A percentile compares a stretch with the other conserved stretches of the same genome.
Evolutionary conservation across 2,113 vertebrate genomes (phyloP).

Genomic region (Sitta europaea): DNA sequence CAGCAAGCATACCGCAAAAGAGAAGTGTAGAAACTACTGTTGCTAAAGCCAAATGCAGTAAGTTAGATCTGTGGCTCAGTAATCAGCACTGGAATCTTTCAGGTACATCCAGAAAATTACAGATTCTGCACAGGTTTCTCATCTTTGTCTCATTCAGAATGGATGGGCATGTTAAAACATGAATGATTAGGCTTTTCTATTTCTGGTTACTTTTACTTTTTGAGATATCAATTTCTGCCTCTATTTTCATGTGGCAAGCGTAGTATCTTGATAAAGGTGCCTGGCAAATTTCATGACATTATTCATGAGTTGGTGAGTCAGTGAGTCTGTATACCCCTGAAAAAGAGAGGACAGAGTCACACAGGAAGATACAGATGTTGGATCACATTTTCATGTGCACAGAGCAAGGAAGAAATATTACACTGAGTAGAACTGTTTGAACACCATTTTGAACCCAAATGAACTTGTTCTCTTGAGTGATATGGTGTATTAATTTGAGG

Average conservation of each 20-base stretch:
- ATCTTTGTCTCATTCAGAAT: neutral
- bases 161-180: neutral
- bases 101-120: neutral
- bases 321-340: neutral
- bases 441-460: neutral
- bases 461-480: neutral
- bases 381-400: neutral
- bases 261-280: neutral
- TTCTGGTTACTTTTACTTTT: neutral
- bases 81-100: neutral
- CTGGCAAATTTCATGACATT: neutral
- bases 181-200: neutral
- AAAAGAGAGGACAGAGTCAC: neutral
- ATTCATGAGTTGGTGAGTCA: neutral
- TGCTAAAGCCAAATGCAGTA: neutral
- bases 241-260: neutral
- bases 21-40: neutral
- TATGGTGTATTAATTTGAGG: neutral
- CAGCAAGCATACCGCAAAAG: neutral
- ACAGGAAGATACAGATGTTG: neutral
- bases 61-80: neutral
- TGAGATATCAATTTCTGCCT: neutral
- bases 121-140: fast-evolving
- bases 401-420: neutral
- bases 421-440: neutral